Evolutionary conservation across 1,140 invertebrate species (phyloP).

Genomic region (Micrasema minimum): DNA sequence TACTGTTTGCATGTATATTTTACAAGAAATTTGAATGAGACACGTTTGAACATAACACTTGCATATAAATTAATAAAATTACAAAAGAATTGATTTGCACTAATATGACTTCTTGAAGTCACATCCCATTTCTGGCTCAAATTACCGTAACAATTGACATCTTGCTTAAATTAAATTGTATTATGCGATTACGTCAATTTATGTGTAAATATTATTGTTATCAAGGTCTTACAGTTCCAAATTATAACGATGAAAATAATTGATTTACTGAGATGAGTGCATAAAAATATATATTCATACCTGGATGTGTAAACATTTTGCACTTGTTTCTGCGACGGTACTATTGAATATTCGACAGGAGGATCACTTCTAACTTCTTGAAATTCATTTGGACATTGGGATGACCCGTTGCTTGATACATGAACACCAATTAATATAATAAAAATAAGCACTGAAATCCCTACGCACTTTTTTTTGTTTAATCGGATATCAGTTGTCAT

Average conservation of each 20-base stretch:
- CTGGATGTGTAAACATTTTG: slow-evolving; percentile 30
- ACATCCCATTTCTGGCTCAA: too few species aligned
- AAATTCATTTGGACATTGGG: slow-evolving; percentile 41
- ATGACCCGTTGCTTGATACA: slow-evolving; percentile 45
- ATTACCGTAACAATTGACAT: background rate
- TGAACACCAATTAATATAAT: slow-evolving; percentile 38
- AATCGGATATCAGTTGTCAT: slow-evolving; percentile 51
- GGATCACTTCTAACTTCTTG: slow-evolving; percentile 63
- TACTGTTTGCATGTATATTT: too few species aligned
- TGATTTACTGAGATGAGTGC: slow-evolving; percentile 6
- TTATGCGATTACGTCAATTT: background rate
- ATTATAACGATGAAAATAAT: slow-evolving; percentile 19
- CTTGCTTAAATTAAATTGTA: background rate
- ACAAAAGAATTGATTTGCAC: too few species aligned
- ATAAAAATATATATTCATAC: slow-evolving; percentile 17
- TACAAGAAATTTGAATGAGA: too few species aligned
- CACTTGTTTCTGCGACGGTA: slow-evolving; percentile 68
- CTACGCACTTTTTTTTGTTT: slow-evolving; percentile 37
- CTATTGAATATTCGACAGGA: slow-evolving; percentile 87
- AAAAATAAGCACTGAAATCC: slow-evolving; percentile 35
- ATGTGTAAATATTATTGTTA: slow-evolving; percentile 19
- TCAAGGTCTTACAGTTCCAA: background rate
- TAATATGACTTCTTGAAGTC: too few species aligned
- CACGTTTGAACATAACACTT: too few species aligned
- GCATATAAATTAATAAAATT: too few species aligned